These are phyloP conservation scores for Corythornis vintsioides DNA, from an alignment of 2,113 vertebrate genomes.

Conservation along the genomic window DNA sequence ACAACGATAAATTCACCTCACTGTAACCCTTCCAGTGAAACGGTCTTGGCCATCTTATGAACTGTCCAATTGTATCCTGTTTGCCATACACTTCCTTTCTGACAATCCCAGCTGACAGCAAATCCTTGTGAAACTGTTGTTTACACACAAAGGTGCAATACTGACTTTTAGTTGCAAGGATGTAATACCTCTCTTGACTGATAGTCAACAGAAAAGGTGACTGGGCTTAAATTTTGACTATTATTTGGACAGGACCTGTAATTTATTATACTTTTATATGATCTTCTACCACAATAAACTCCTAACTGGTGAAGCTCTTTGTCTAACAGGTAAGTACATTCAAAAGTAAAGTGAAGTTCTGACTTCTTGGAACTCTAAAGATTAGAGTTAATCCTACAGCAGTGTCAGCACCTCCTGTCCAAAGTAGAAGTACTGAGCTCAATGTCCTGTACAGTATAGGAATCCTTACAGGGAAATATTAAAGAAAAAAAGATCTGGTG, in stretches of 20 bases:
- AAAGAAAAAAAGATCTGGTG: not conserved
- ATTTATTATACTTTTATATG: not conserved
- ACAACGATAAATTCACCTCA: conserved; percentile 66
- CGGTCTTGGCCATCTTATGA: conserved; percentile 51
- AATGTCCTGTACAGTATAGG: not conserved
- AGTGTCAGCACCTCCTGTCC: not conserved
- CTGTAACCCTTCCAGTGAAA: conserved; percentile 62
- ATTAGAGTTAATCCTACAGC: not conserved
- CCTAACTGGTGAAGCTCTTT: not conserved
- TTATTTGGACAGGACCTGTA: not conserved
- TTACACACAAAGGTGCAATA: not conserved
- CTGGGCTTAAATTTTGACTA: not conserved
- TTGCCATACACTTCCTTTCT: conserved; percentile 39
- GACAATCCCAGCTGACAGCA: conserved; percentile 19
- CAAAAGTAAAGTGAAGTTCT: not conserved
- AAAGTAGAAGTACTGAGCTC: not conserved
- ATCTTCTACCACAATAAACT: not conserved
- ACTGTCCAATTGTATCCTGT: conserved; percentile 70
- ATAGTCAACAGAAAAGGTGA: not conserved
- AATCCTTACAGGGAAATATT: not conserved
- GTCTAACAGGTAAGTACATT: not conserved
- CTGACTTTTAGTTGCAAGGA: not conserved
- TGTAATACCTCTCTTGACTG: not conserved
- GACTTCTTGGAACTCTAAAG: not conserved
- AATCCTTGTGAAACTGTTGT: conserved; percentile 7